phyloP scores from a whole-genome alignment of 1,140 invertebrate species.

The Drosophila busckii region DNA sequence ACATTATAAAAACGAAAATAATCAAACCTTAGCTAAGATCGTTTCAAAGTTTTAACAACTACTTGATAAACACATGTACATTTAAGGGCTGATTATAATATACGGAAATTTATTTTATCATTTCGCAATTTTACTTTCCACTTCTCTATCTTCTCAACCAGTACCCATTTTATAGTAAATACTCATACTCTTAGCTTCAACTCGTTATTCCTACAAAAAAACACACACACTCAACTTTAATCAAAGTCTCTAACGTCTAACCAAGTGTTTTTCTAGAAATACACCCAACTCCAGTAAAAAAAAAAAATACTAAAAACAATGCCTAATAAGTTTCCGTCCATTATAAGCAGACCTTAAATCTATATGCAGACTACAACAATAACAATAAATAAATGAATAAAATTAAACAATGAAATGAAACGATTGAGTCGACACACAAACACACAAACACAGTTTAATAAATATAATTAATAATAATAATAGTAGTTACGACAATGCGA shows the following conservation, averaged over 20 bases:
- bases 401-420: slow-evolving; percentile 11
- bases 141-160: slow-evolving; percentile 6
- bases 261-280: slow-evolving; percentile 19
- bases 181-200: slow-evolving; percentile 19
- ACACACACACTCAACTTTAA: background rate
- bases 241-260: slow-evolving; percentile 8
- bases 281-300: slow-evolving; percentile 46
- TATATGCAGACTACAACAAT: slow-evolving; percentile 65
- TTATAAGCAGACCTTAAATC: slow-evolving; percentile 79
- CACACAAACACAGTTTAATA: slow-evolving; percentile 25
- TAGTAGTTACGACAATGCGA: slow-evolving; percentile 47
- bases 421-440: slow-evolving; percentile 25
- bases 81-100: slow-evolving; percentile 79
- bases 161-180: slow-evolving; percentile 6
- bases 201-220: slow-evolving; percentile 11
- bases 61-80: slow-evolving; percentile 54
- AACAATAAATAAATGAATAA: slow-evolving; percentile 20
- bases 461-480: slow-evolving; percentile 45
- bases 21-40: slow-evolving; percentile 34
- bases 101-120: slow-evolving; percentile 71
- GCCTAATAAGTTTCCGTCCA: slow-evolving; percentile 79
- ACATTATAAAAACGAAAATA: slow-evolving; percentile 21
- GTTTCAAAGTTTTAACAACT: slow-evolving; percentile 34
- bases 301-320: slow-evolving; percentile 50
- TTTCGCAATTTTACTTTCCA: background rate